Evolutionary conservation across 1,140 invertebrate species (phyloP), one percentile per base, ranked within the genome.

Genomic region (Brachionus calyciflorus): DNA sequence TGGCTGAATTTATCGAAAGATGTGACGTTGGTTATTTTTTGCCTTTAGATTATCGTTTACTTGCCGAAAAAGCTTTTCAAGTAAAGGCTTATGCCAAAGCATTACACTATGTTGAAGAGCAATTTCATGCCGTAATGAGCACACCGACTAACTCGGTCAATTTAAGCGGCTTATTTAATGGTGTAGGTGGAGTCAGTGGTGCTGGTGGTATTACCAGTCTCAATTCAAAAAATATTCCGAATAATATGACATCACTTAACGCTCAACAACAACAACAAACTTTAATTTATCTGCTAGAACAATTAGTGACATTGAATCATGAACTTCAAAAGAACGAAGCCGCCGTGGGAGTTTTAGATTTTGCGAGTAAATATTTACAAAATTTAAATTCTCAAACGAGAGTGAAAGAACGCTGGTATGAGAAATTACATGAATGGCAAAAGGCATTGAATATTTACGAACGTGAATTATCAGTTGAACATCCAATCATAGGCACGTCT

Each of bases 1-100:
- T 99, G 28, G 95, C 95, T 0, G 96, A 99, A 85, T 99, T 99
- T 81, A 98, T 99, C 93, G 96, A 99, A 81, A 96, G 99, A 82
- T 98, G 94, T 82, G 96, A 99, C 81, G 93, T 77, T 40, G 41
- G 55, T 3, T 57, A 55, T 57, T 57, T 57, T 48, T 48, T 60
- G 17, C 94, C 96, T 0, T 87, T 99, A 21, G 91, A 94, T 77
- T 89, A 91, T 0, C 90, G 91, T 57, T 84, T 98, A 19, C 80
- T 91, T 9, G 87, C 87, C 30, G 83, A 88, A 70, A 81, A 85
- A 77, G 89, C 89, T 1, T 85, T 88, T 80, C 84, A 86, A 69
- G 85, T 88, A 80, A 86, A 93, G 79, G 94, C 93, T 1, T 92
- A 91, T 83, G 96, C 96, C 0, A 99, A 99, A 86, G 96, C 97